Conservation (phyloP, 2,888 invertebrate species). For the Oxystoma pomonae region DNA sequence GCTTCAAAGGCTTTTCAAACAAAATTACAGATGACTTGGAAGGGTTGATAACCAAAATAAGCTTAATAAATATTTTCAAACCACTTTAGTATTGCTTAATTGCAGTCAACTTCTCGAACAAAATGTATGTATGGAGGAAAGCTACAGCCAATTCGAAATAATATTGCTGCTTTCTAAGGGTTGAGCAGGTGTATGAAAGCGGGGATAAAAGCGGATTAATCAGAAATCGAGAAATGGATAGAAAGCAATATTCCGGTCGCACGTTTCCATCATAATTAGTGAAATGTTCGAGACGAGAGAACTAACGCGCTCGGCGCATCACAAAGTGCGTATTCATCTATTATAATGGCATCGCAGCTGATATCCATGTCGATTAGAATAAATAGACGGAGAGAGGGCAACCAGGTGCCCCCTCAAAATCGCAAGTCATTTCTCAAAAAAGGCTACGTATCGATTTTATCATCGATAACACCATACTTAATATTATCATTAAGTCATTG, state of each 20-base stretch:
- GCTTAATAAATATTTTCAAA: no score
- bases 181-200: not conserved
- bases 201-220: not conserved
- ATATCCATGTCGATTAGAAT: slow-evolving; percentile 36
- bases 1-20: no score
- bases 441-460: slow-evolving; percentile 21
- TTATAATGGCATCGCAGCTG: slow-evolving; percentile 40
- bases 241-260: slow-evolving; percentile 22
- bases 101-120: no score
- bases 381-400: slow-evolving; percentile 28
- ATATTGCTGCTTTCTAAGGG: no score
- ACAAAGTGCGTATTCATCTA: slow-evolving; percentile 39
- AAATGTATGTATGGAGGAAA: no score
- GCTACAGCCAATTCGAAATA: no score
- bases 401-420: slow-evolving; percentile 35
- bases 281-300: slow-evolving; percentile 27
- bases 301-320: slow-evolving; percentile 26
- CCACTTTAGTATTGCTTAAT: no score
- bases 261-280: slow-evolving; percentile 31
- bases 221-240: not conserved
- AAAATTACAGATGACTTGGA: no score
- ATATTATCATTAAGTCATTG: slow-evolving; percentile 24
- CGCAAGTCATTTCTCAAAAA: slow-evolving; percentile 36
- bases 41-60: no score
- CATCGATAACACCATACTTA: slow-evolving; percentile 22